phyloP scores from a whole-genome alignment of 2,888 invertebrate genomes.

The Myopa tessellatipennis region DNA sequence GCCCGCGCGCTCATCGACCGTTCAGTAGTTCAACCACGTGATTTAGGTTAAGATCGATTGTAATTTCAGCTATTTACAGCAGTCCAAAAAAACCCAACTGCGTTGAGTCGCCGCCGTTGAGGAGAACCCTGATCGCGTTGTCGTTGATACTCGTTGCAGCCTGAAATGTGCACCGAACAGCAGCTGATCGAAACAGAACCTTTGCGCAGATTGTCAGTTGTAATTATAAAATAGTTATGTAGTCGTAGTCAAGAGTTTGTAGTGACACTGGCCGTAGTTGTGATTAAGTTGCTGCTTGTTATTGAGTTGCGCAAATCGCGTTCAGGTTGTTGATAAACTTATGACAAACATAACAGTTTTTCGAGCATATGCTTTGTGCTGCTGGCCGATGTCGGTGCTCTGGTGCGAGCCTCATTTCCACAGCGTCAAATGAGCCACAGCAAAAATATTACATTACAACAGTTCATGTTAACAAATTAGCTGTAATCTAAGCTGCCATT shows the following conservation, averaged over 20 bases:
- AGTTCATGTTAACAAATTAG: constrained; percentile 17
- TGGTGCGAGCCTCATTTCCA: neutral
- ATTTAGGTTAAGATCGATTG: constrained; percentile 66
- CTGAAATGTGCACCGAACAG: neutral
- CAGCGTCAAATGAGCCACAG: neutral
- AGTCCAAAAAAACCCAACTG: neutral
- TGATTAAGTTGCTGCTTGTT: constrained; percentile 31
- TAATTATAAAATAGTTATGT: constrained; percentile 15
- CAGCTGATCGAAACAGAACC: neutral
- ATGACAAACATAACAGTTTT: constrained; percentile 27
- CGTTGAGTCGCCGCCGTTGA: neutral
- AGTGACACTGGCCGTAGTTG: constrained; percentile 13
- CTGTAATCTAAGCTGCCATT: constrained; percentile 30
- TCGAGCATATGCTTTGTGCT: neutral
- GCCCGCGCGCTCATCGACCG: constrained; percentile 1
- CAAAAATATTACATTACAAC: constrained; percentile 3
- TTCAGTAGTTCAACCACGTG: constrained; percentile 32
- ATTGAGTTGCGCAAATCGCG: constrained; percentile 26
- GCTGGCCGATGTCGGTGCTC: neutral
- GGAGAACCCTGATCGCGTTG: neutral
- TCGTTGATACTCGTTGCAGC: neutral
- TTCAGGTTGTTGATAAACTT: constrained; percentile 25
- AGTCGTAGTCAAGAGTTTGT: constrained; percentile 9
- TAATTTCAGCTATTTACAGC: constrained; percentile 51
- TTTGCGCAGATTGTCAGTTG: neutral